Percentiles rank a stretch among this genome's conserved stretches.
These are phyloP conservation scores for Ariolimax columbianus DNA, from an alignment of 2,888 invertebrate species.

Conservation along the genomic window DNA sequence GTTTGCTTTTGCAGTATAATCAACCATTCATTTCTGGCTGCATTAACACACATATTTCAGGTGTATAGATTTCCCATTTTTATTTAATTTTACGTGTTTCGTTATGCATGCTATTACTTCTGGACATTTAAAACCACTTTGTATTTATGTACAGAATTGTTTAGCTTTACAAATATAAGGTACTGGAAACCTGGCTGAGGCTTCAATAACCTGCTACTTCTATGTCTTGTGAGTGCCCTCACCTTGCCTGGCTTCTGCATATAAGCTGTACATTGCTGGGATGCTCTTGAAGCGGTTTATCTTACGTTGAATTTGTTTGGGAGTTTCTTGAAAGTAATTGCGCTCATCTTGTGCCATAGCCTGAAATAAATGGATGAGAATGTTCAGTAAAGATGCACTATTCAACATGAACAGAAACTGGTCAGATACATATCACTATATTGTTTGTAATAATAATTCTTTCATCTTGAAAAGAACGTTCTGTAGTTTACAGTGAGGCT, in stretches of 20 bases:
- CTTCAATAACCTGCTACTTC: background rate
- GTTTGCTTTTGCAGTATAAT: slow-evolving; percentile 5
- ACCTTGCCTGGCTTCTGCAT: slow-evolving; percentile 55
- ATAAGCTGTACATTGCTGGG: slow-evolving; percentile 85
- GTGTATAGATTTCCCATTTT: too few relatives aligned
- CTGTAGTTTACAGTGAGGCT: too few relatives aligned
- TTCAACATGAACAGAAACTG: too few relatives aligned
- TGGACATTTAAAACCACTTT: background rate
- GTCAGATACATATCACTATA: too few relatives aligned
- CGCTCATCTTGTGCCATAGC: slow-evolving; percentile 92
- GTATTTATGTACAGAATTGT: background rate
- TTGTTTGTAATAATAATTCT: too few relatives aligned
- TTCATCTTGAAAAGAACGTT: too few relatives aligned
- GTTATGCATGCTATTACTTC: too few relatives aligned
- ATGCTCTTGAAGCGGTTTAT: slow-evolving; percentile 90
- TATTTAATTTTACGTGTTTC: too few relatives aligned
- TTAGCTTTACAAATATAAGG: background rate
- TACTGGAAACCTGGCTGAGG: background rate
- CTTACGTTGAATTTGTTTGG: slow-evolving; percentile 91
- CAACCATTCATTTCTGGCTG: too few relatives aligned
- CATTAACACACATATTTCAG: too few relatives aligned
- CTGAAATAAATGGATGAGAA: slow-evolving; percentile 74
- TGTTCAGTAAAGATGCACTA: too few relatives aligned
- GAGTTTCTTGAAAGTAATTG: slow-evolving; percentile 93
- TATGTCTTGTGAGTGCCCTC: slow-evolving; percentile 16